Evolutionary conservation across 2,888 invertebrate genomes (phyloP).

Genomic region (Rhingia rostrata): DNA sequence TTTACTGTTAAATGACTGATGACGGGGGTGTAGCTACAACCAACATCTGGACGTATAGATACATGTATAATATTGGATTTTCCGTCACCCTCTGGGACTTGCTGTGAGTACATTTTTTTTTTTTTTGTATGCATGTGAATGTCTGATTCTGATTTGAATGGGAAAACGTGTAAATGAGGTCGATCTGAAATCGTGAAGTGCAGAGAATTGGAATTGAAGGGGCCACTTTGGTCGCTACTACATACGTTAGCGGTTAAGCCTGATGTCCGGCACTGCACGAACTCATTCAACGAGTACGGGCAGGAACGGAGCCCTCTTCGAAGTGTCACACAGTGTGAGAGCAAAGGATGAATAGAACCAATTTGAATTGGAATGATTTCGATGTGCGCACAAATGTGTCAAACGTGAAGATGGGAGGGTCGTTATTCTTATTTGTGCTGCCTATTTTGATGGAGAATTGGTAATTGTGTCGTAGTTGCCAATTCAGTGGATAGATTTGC

Average conservation of each 20-base stretch:
- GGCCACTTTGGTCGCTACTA: slow-evolving; percentile 15
- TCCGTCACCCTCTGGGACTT: neutral
- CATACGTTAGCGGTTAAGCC: slow-evolving; percentile 15
- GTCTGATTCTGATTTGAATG: slow-evolving; percentile 51
- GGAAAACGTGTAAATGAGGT: slow-evolving; percentile 51
- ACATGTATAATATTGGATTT: neutral
- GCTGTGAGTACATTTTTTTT: neutral
- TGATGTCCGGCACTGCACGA: slow-evolving; percentile 15
- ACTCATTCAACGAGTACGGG: neutral
- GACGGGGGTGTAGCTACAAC: neutral
- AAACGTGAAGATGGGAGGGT: neutral
- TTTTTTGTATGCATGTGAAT: neutral
- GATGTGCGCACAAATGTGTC: neutral
- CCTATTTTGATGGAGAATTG: neutral
- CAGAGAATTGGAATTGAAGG: slow-evolving; percentile 43
- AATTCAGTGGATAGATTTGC: neutral
- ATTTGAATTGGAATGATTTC: slow-evolving; percentile 34
- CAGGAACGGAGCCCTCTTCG: neutral
- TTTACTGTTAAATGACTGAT: slow-evolving; percentile 69
- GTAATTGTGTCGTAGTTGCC: neutral
- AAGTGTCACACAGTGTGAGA: neutral
- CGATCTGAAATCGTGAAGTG: slow-evolving; percentile 39
- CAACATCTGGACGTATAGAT: neutral
- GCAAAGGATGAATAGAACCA: slow-evolving; percentile 44
- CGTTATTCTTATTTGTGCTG: neutral